Evolutionary conservation across 2,888 invertebrate genomes (phyloP).

Genomic region (Agriopis leucophaearia): DNA sequence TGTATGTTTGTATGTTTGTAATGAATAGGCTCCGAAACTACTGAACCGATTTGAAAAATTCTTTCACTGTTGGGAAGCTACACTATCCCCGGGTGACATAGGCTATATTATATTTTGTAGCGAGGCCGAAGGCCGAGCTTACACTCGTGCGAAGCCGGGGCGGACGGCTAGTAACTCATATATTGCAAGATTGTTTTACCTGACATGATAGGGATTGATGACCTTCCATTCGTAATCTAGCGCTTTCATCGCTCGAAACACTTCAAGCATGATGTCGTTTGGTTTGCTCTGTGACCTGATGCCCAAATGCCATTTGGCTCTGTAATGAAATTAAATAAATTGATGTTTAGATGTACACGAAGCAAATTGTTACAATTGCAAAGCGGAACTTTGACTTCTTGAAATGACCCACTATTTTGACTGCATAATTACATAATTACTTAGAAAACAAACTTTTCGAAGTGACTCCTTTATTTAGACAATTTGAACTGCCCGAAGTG

Average conservation of each 20-base stretch:
- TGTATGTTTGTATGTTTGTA: too few species aligned
- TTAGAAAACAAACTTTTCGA: background rate
- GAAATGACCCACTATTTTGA: background rate
- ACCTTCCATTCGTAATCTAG: constrained; percentile 99
- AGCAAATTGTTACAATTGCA: too few species aligned
- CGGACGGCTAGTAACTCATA: too few species aligned
- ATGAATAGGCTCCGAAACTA: too few species aligned
- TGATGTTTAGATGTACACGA: background rate
- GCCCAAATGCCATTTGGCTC: constrained; percentile 99
- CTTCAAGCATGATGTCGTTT: constrained; percentile 99
- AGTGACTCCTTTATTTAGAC: background rate
- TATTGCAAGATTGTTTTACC: constrained; percentile 54
- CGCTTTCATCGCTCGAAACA: constrained; percentile 99
- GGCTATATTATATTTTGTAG: too few species aligned
- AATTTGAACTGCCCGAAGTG: too few species aligned
- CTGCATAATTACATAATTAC: too few species aligned
- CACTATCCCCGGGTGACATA: too few species aligned
- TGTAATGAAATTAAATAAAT: constrained; percentile 47
- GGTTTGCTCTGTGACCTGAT: constrained; percentile 99
- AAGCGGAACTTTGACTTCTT: background rate
- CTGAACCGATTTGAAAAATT: too few species aligned
- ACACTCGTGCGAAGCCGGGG: too few species aligned
- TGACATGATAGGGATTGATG: constrained; percentile 98
- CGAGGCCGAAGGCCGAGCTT: too few species aligned
- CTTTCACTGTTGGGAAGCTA: too few species aligned